phyloP scores from a whole-genome alignment of 1,140 invertebrate species.

The Drosophila navojoa region DNA sequence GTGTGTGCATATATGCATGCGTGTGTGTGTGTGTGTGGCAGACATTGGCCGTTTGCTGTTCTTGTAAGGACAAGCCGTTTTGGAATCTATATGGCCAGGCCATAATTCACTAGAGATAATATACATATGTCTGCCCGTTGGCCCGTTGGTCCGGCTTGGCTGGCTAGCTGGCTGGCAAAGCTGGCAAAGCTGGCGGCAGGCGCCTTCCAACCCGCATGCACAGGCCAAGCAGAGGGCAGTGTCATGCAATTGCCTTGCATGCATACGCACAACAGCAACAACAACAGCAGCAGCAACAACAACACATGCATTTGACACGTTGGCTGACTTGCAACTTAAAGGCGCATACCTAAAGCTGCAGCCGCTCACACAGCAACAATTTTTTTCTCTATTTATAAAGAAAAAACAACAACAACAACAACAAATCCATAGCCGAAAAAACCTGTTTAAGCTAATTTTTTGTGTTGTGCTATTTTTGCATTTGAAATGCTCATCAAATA shows the following conservation, averaged over 20 bases:
- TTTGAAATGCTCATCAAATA: slow-evolving; percentile 45
- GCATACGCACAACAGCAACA: slow-evolving; percentile 29
- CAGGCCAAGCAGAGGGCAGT: slow-evolving; percentile 13
- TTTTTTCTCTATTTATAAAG: not conserved
- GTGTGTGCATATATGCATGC: slow-evolving; percentile 8
- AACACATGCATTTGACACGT: slow-evolving; percentile 45
- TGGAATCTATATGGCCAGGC: slow-evolving; percentile 77
- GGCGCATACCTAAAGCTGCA: slow-evolving; percentile 18
- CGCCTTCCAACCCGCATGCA: slow-evolving; percentile 8
- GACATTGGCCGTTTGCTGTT: slow-evolving; percentile 49
- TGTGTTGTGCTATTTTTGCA: slow-evolving; percentile 1
- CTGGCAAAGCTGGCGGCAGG: slow-evolving; percentile 6
- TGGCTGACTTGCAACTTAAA: slow-evolving; percentile 44
- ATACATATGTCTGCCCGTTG: slow-evolving; percentile 66
- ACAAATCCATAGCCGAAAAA: not conserved
- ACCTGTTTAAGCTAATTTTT: slow-evolving; percentile 17
- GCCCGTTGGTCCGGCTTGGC: not conserved
- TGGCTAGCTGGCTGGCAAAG: not conserved
- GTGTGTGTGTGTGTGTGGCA: slow-evolving; percentile 29
- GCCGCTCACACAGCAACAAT: not conserved
- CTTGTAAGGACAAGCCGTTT: slow-evolving; percentile 76
- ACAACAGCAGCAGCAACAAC: not conserved
- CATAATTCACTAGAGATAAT: slow-evolving; percentile 81
- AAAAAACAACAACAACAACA: not conserved
- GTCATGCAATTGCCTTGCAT: slow-evolving; percentile 42